A percentile compares a stretch with the other conserved stretches of the same genome.
These are phyloP conservation scores for Bombus pyrosoma DNA, from an alignment of 1,140 invertebrate genomes.

Conservation along the genomic window DNA sequence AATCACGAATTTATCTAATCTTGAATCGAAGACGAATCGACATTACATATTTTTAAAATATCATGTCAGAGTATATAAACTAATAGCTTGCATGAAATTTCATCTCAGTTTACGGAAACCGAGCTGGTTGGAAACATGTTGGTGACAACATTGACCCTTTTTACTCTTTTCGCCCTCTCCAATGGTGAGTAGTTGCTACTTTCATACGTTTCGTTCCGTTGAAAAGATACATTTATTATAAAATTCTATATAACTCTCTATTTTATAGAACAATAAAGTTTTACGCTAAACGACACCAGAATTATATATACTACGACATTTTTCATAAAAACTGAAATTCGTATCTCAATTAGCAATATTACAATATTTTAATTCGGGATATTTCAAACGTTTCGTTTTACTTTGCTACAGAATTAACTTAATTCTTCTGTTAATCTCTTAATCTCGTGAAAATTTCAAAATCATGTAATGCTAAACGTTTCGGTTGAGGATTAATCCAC, in stretches of 20 bases:
- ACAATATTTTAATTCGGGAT: no score
- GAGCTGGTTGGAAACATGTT: neutral
- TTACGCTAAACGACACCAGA: neutral
- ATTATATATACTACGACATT: neutral
- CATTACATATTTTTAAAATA: neutral
- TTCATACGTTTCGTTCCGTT: neutral
- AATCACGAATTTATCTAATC: conserved; percentile 41
- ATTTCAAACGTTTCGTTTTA: no score
- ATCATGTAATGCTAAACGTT: neutral
- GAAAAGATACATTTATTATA: neutral
- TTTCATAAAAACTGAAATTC: no score
- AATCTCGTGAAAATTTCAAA: neutral
- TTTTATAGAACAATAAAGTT: neutral
- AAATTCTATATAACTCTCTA: neutral
- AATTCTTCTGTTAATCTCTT: no score
- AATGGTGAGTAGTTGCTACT: conserved; percentile 10
- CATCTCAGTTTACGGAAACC: neutral
- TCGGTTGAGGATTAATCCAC: neutral
- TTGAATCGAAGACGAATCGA: neutral
- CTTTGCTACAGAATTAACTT: no score
- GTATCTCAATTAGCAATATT: no score
- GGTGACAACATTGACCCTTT: neutral
- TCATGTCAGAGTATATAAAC: neutral
- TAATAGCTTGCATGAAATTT: conserved; percentile 1
- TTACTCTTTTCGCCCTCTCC: neutral